Evolutionary conservation across 2,113 vertebrate genomes (phyloP).

Genomic region (Naja naja): DNA sequence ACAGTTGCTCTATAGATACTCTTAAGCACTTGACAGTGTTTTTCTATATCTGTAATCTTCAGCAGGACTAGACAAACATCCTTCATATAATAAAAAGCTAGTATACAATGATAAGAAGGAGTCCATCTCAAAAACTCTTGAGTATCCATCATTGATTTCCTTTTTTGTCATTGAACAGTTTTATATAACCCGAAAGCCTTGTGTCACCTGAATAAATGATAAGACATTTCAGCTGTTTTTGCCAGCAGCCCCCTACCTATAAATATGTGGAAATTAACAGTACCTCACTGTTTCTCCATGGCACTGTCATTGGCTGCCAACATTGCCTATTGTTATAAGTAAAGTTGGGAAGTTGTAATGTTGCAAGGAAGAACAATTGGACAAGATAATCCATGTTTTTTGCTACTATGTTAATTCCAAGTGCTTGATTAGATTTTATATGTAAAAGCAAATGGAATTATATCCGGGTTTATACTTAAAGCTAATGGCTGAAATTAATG

Average conservation of each 20-base stretch:
- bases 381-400: not conserved
- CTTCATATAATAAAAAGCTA: not conserved
- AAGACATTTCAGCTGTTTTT: not conserved
- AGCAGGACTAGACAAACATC: too few species aligned
- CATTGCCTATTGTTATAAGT: not conserved
- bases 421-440: not conserved
- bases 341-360: not conserved
- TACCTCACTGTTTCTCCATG: not conserved
- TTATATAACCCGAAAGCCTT: not conserved
- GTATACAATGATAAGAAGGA: not conserved
- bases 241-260: not conserved
- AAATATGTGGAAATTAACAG: slow-evolving; percentile 17
- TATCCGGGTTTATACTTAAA: not conserved
- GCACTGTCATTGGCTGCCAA: not conserved
- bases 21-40: not conserved
- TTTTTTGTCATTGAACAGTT: not conserved
- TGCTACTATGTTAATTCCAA: not conserved
- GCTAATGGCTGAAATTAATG: not conserved
- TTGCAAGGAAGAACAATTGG: too few species aligned
- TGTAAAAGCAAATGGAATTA: not conserved
- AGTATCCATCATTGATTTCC: not conserved
- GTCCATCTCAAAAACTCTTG: not conserved
- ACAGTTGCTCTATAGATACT: not conserved
- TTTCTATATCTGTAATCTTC: not conserved
- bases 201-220: slow-evolving; percentile 20